These are phyloP conservation scores for Macrocentrus cingulum DNA, from an alignment of 1,140 invertebrate genomes.

Conservation along the genomic window DNA sequence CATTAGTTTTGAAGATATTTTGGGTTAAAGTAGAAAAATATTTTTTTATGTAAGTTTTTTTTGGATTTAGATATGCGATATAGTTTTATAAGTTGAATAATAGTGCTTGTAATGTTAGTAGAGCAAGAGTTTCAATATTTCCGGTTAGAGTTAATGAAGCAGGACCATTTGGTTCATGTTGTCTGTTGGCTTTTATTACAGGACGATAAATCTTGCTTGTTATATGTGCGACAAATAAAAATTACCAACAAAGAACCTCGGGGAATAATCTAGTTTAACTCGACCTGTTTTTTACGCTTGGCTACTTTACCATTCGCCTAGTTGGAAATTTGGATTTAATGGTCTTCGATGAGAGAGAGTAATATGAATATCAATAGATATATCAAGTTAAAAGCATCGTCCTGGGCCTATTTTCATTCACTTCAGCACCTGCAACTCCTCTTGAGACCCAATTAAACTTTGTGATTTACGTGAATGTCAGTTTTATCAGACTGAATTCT, in stretches of 20 bases:
- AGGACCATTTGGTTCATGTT: not conserved
- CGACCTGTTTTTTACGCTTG: not conserved
- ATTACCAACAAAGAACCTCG: not conserved
- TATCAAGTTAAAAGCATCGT: too few species aligned
- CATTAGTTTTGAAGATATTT: too few species aligned
- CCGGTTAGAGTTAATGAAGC: constrained; percentile 3
- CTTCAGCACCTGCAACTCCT: constrained; percentile 8
- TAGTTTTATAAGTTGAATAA: too few species aligned
- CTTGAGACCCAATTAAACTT: constrained; percentile 18
- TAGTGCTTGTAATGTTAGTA: too few species aligned
- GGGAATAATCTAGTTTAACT: not conserved
- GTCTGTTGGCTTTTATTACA: not conserved
- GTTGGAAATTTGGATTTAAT: too few species aligned
- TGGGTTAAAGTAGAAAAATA: too few species aligned
- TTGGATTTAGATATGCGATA: too few species aligned
- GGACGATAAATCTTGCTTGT: constrained; percentile 1
- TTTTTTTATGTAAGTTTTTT: too few species aligned
- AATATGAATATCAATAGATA: not conserved
- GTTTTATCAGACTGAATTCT: constrained; percentile 20
- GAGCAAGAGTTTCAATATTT: not conserved
- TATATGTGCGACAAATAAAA: not conserved
- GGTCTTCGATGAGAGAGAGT: too few species aligned
- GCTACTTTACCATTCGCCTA: not conserved
- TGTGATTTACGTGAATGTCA: constrained; percentile 8
- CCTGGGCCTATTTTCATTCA: constrained; percentile 6